Evolutionary conservation across 2,113 vertebrate species (phyloP), one percentile per base, ranked within the genome.

Genomic region (Brienomyrus brachyistius): DNA sequence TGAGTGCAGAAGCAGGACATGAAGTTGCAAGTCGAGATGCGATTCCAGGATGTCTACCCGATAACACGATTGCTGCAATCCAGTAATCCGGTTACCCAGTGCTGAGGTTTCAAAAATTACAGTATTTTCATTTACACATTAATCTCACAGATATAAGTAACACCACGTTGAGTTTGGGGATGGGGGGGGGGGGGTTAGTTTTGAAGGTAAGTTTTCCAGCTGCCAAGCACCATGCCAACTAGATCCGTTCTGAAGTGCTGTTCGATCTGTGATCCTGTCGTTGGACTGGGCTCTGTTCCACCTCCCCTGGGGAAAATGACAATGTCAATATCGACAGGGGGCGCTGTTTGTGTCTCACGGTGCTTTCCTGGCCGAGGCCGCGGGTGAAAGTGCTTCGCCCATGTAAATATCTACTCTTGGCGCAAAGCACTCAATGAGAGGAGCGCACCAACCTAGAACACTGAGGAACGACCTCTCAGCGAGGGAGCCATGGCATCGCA

Each of bases 91-190:
- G 5, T 40, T 31, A 40, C 21, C 43, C 19, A 50, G 83, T 1
- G 9, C 83, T 15, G 23, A 85, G 48, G 50, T 87, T 54, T 54
- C 27, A 40, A 52, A 27, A 87, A 56, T 87, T 15, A 54, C 84
- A 86, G 27, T 54, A 31, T 87, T 35, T 56, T 35, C 47, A 54
- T 87, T 48, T 86, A 86, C 5, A 87, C 9, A 31, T 87, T 87
- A 54, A 54, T 87, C 85, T 50, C 85, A 87, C 31, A 87, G 23
- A 54, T 54, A 87, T 8, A 87, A 87, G 6, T 54, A 51, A 86
- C 23, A 54, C 48, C 31, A 87, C 9, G 85, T 87, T 87, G 51
- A 54, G 27, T 31, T 56, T 87, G 82, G 82, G 82, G 80, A 83
- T 27, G 59, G 59, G 45, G 35, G 35, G 45, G 35, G 35, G 43